phyloP scores from a whole-genome alignment of 2,113 vertebrate species.

The Tachysurus fulvidraco region DNA sequence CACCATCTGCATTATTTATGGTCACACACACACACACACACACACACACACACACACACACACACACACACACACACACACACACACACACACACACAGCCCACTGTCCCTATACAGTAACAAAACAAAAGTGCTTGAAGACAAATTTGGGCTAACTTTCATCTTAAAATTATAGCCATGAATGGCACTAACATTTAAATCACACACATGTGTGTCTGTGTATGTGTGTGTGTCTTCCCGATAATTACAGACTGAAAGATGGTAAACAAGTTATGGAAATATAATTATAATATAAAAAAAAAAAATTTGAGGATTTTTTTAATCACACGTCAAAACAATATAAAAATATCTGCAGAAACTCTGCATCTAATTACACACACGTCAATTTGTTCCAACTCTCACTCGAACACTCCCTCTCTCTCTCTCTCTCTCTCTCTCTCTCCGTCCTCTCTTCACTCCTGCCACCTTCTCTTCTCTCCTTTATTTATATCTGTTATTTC shows the following conservation, averaged over 20 bases:
- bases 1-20: conserved; percentile 67
- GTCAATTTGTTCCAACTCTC: neutral
- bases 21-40: conserved; percentile 34
- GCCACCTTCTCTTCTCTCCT: neutral
- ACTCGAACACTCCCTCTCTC: neutral
- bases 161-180: conserved; percentile 37
- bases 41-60: conserved; percentile 11
- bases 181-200: conserved; percentile 36
- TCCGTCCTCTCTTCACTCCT: neutral
- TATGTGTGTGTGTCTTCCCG: neutral
- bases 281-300: conserved; percentile 29
- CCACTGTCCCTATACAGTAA: conserved; percentile 3
- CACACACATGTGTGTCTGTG: conserved; percentile 3
- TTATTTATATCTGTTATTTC: neutral
- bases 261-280: conserved; percentile 31
- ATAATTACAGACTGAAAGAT: conserved; percentile 17
- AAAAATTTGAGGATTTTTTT: neutral
- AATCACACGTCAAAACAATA: neutral
- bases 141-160: conserved; percentile 46
- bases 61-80: neutral
- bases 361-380: neutral
- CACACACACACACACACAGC: neutral
- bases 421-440: neutral
- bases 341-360: neutral
- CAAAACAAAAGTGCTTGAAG: conserved; percentile 40